Conservation (phyloP, 2,888 invertebrate species). For the Caenorhabditis afra region DNA sequence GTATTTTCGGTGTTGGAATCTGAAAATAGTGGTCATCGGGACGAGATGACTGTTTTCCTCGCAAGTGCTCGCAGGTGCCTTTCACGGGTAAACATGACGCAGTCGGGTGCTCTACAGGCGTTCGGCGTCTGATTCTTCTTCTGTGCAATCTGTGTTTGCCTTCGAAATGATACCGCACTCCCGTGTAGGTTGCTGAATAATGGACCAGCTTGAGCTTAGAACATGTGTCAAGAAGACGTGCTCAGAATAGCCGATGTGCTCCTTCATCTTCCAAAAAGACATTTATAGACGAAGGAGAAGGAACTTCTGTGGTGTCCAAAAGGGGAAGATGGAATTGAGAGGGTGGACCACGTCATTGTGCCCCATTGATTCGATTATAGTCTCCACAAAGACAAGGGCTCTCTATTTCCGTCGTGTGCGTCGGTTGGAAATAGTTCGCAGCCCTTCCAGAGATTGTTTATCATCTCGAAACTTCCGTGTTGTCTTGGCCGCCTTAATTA, state of each 20-base stretch:
- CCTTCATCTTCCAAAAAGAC: conserved; percentile 47
- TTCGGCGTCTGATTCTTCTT: too few species aligned
- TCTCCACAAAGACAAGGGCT: conserved; percentile 5
- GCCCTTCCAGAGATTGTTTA: not conserved
- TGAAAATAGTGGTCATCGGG: too few species aligned
- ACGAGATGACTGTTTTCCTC: not conserved
- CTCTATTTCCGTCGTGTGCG: conserved; percentile 43
- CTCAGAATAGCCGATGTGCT: conserved; percentile 50
- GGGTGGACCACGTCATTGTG: conserved; percentile 32
- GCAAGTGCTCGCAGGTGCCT: not conserved
- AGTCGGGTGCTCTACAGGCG: too few species aligned
- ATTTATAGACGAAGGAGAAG: conserved; percentile 39
- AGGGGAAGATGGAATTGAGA: conserved; percentile 7
- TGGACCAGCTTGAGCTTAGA: conserved; percentile 45
- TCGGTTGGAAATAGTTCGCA: conserved; percentile 23
- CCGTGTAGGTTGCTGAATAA: conserved; percentile 27
- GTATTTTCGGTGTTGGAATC: conserved; percentile 8
- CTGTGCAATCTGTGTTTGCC: too few species aligned
- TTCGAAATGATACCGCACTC: conserved; percentile 37
- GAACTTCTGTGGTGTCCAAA: not conserved
- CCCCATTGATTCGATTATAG: conserved; percentile 24
- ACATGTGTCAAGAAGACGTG: conserved; percentile 33
- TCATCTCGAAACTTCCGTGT: not conserved
- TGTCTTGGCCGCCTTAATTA: not conserved
- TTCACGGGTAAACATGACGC: too few species aligned